Percentiles rank a stretch among this genome's conserved stretches.
phyloP scores from a whole-genome alignment of 2,797 vertebrate species.

The Poecile montanus region DNA sequence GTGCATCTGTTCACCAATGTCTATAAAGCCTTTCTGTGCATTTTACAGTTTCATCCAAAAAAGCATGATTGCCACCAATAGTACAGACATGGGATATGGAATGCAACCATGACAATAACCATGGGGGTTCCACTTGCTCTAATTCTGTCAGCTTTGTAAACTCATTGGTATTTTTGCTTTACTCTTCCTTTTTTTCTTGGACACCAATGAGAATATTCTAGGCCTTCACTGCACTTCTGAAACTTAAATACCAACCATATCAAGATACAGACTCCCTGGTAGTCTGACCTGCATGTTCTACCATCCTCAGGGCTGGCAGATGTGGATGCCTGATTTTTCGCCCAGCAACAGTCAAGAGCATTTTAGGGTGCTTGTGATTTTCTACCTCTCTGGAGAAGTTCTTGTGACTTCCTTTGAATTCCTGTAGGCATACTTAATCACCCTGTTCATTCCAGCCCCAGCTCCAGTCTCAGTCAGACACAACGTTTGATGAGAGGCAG shows the following conservation, averaged over 20 bases:
- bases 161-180: background rate
- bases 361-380: background rate
- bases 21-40: background rate
- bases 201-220: background rate
- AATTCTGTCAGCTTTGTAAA: background rate
- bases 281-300: background rate
- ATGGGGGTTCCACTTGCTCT: background rate
- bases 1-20: background rate
- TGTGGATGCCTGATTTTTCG: background rate
- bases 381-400: background rate
- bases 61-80: background rate
- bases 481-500: background rate
- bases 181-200: background rate
- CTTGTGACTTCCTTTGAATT: background rate
- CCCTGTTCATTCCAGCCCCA: background rate
- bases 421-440: background rate
- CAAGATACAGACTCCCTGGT: background rate
- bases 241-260: background rate
- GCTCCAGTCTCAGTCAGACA: background rate
- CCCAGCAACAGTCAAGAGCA: background rate
- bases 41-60: background rate
- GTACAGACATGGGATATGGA: background rate
- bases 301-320: background rate
- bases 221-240: background rate
- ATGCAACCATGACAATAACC: background rate